Conservation (phyloP, 2,113 vertebrate species). For the Tichodroma muraria region DNA sequence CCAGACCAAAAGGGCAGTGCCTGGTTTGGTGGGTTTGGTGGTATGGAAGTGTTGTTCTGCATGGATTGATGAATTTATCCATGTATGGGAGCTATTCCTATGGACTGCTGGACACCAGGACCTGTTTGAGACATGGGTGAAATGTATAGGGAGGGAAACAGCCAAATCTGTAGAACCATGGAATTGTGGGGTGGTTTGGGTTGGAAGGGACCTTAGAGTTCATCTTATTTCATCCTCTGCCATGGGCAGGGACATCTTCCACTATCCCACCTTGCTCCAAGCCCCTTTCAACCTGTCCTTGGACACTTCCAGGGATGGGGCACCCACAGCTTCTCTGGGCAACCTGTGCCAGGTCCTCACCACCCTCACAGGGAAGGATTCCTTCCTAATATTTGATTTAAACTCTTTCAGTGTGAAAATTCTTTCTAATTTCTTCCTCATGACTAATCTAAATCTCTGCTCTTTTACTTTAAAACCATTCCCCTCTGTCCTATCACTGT, state of each 20-base stretch:
- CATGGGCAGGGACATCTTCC: not conserved
- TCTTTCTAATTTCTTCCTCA: not conserved
- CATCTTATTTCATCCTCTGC: not conserved
- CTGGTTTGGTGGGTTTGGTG: not conserved
- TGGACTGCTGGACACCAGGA: not conserved
- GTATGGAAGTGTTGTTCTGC: not conserved
- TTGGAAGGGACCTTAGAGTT: not conserved
- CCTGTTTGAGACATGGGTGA: not conserved
- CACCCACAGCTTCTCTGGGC: not conserved
- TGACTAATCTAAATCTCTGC: not conserved
- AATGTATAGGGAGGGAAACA: not conserved
- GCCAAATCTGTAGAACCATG: not conserved
- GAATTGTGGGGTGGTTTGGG: not conserved
- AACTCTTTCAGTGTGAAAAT: too few species aligned
- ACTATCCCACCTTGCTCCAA: not conserved
- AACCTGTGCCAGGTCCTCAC: rapidly evolving
- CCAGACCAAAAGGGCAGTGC: not conserved
- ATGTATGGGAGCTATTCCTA: not conserved
- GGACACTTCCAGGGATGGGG: not conserved
- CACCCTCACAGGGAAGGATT: not conserved
- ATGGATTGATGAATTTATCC: not conserved
- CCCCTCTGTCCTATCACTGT: not conserved
- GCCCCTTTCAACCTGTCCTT: rapidly evolving
- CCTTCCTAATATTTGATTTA: not conserved
- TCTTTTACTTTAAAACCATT: not conserved